phyloP scores from a whole-genome alignment of 2,797 vertebrate genomes.

The Paratrypauchen microcephalus region DNA sequence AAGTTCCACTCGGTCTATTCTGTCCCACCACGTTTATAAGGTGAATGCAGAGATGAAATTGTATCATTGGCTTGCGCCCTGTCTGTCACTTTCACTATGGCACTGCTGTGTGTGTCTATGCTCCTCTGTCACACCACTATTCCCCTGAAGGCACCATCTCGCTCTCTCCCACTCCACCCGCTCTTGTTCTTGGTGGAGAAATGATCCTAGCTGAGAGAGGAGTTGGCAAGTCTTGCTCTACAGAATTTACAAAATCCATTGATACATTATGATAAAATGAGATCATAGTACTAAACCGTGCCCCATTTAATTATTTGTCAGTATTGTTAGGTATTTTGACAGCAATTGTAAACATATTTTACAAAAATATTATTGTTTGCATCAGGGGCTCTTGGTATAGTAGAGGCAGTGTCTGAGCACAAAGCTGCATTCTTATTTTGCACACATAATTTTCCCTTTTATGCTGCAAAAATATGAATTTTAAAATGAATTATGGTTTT shows the following conservation, averaged over 20 bases:
- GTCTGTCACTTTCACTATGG: slow-evolving; percentile 24
- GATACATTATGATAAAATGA: not conserved
- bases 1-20: not conserved
- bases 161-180: slow-evolving; percentile 14
- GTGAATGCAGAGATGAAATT: slow-evolving; percentile 1
- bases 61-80: slow-evolving; percentile 21
- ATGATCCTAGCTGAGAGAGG: slow-evolving; percentile 9
- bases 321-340: not conserved
- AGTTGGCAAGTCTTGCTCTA: slow-evolving; percentile 8
- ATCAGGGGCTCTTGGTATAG: not conserved
- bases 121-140: slow-evolving; percentile 16
- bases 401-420: not conserved
- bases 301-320: not conserved
- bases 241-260: not conserved
- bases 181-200: slow-evolving; percentile 8
- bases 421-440: not conserved
- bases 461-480: not conserved
- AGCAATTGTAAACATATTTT: not conserved
- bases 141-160: slow-evolving; percentile 32
- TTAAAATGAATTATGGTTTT: not conserved
- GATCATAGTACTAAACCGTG: not conserved
- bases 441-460: not conserved
- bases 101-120: slow-evolving; percentile 19
- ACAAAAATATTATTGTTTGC: not conserved
- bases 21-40: not conserved